These are phyloP conservation scores for Drosophila jambulina DNA, from an alignment of 1,140 invertebrate species.

Conservation along the genomic window DNA sequence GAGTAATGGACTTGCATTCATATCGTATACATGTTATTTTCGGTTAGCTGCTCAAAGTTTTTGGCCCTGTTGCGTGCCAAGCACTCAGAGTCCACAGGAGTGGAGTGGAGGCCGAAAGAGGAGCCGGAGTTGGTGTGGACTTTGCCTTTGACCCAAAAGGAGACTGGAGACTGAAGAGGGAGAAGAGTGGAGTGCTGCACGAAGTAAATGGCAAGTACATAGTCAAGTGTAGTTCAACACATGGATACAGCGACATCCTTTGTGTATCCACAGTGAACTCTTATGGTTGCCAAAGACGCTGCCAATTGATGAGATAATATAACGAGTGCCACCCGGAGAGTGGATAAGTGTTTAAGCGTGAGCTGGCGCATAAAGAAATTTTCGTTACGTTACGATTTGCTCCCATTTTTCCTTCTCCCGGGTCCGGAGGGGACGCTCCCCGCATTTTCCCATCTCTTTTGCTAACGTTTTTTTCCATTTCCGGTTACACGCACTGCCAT, in stretches of 20 bases:
- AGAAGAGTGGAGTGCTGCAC: conserved; percentile 3
- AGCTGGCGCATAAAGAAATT: conserved; percentile 76
- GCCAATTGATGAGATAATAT: conserved; percentile 78
- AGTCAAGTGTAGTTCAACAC: conserved; percentile 57
- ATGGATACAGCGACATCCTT: conserved; percentile 33
- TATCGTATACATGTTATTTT: conserved; percentile 48
- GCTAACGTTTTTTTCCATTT: conserved; percentile 70
- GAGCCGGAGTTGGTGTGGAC: conserved; percentile 57
- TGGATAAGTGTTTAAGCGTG: conserved; percentile 83
- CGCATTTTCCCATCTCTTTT: conserved; percentile 6
- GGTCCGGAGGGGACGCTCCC: not conserved
- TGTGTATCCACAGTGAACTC: conserved; percentile 50
- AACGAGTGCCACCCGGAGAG: conserved; percentile 71
- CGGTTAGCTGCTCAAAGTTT: conserved; percentile 56
- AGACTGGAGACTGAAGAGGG: not conserved
- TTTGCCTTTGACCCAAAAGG: conserved; percentile 67
- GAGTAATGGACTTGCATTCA: conserved; percentile 50
- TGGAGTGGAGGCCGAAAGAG: conserved; percentile 23
- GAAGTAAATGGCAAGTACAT: conserved; percentile 66
- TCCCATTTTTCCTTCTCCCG: conserved; percentile 19
- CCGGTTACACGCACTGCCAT: conserved; percentile 63
- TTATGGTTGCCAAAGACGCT: conserved; percentile 70
- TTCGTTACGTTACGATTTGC: conserved; percentile 60
- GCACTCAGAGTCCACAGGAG: conserved; percentile 53
- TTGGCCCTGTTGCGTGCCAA: conserved; percentile 64